Percentiles rank a stretch among this genome's conserved stretches.
phyloP scores from a whole-genome alignment of 2,113 vertebrate species.

The Bucco capensis region DNA sequence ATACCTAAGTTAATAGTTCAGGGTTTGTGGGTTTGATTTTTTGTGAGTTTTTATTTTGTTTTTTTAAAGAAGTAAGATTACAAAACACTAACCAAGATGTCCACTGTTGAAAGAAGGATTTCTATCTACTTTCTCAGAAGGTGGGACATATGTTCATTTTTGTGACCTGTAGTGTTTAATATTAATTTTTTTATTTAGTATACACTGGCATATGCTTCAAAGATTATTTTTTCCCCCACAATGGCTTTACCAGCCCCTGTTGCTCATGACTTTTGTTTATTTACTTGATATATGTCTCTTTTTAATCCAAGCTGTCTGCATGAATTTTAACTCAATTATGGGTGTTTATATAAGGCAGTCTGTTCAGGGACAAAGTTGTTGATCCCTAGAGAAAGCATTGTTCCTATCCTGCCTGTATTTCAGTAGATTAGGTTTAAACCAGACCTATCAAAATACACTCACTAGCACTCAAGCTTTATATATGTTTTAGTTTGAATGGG shows the following conservation, averaged over 20 bases:
- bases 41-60: no score
- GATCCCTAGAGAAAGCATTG: constrained; percentile 56
- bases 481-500: constrained; percentile 12
- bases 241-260: neutral
- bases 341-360: constrained; percentile 55
- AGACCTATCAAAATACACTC: constrained; percentile 52
- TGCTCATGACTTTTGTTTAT: constrained; percentile 45
- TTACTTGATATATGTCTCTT: constrained; percentile 45
- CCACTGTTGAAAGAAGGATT: neutral
- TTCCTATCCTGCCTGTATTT: constrained; percentile 45
- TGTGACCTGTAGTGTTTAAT: neutral
- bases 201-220: constrained; percentile 11
- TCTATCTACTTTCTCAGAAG: neutral
- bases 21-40: neutral
- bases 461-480: constrained; percentile 2
- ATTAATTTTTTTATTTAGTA: constrained; percentile 7
- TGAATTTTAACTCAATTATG: constrained; percentile 58
- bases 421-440: constrained; percentile 52
- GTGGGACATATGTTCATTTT: neutral
- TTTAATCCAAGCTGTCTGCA: constrained; percentile 50
- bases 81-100: neutral
- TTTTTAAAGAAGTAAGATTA: neutral
- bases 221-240: neutral
- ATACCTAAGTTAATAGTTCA: neutral
- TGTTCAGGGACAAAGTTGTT: constrained; percentile 55